phyloP scores from a whole-genome alignment of 2,888 invertebrate genomes.

The Seira sanloemensis region DNA sequence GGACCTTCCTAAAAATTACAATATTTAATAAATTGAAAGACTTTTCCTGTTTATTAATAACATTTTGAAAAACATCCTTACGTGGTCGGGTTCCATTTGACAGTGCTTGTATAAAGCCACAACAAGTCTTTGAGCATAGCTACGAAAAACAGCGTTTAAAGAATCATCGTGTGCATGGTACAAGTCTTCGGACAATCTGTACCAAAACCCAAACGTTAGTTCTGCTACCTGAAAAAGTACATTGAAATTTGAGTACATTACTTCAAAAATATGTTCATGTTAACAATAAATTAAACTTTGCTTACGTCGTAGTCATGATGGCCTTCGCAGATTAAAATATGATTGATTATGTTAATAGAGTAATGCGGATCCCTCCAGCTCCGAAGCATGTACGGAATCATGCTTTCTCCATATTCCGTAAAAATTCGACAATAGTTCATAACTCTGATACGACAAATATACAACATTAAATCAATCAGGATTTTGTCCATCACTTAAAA shows the following conservation, averaged over 20 bases:
- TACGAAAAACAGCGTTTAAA: constrained; percentile 89
- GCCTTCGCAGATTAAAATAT: constrained; percentile 93
- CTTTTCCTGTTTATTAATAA: too few species aligned
- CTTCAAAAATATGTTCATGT: background rate
- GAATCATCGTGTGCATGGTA: constrained; percentile 90
- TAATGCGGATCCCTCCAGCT: constrained; percentile 83
- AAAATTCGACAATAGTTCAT: constrained; percentile 96
- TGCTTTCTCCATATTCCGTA: constrained; percentile 94
- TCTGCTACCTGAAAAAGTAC: constrained; percentile 80
- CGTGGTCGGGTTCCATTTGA: constrained; percentile 96
- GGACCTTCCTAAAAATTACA: constrained; percentile 81
- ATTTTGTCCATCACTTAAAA: background rate
- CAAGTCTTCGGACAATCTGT: constrained; percentile 93
- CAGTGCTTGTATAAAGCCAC: constrained; percentile 93
- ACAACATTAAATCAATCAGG: constrained; percentile 24
- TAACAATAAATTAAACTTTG: background rate
- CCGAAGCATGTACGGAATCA: constrained; percentile 87
- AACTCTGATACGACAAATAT: constrained; percentile 78
- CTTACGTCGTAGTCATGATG: constrained; percentile 98
- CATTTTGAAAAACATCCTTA: constrained; percentile 74
- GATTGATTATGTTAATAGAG: constrained; percentile 89
- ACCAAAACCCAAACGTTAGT: constrained; percentile 95
- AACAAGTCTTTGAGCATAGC: constrained; percentile 93
- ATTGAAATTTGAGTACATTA: background rate
- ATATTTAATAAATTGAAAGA: background rate